Percentiles rank a stretch among this genome's conserved stretches.
Conservation (phyloP, 1,140 invertebrate species). For the Drosophila arawakana region DNA sequence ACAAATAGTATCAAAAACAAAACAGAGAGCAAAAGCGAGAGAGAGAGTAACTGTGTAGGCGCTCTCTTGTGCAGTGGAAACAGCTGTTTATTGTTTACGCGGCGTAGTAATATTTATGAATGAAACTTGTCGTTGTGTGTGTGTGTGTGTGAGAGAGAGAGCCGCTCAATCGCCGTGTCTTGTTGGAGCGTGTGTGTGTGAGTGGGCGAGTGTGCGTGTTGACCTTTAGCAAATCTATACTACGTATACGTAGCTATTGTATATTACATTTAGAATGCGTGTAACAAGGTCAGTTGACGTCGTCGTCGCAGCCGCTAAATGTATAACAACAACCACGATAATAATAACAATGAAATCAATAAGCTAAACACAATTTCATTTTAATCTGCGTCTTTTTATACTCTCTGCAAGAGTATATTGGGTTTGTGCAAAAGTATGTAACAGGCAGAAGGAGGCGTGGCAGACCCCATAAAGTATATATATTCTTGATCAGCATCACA, state of each 20-base stretch:
- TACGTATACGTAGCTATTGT: conserved; percentile 64
- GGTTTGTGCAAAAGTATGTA: too few relatives aligned
- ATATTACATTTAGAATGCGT: conserved; percentile 77
- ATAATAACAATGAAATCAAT: conserved; percentile 39
- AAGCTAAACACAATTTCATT: conserved; percentile 24
- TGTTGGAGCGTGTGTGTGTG: conserved; percentile 19
- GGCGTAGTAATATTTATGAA: conserved; percentile 68
- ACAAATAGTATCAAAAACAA: conserved; percentile 23
- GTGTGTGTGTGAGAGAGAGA: conserved; percentile 57
- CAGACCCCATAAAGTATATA: too few relatives aligned
- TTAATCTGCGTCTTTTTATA: conserved; percentile 13
- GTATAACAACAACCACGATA: conserved; percentile 28
- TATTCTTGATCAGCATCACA: too few relatives aligned
- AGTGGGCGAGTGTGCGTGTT: conserved; percentile 62
- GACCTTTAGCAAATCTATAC: conserved; percentile 79
- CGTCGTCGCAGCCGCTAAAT: conserved; percentile 49
- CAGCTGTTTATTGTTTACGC: conserved; percentile 78
- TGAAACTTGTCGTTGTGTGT: conserved; percentile 54
- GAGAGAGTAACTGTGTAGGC: neutral
- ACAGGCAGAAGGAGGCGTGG: too few relatives aligned
- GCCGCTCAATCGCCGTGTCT: conserved; percentile 24
- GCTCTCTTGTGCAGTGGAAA: conserved; percentile 29
- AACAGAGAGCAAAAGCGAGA: conserved; percentile 37
- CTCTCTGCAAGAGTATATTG: too few relatives aligned
- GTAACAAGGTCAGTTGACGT: conserved; percentile 68